Evolutionary conservation across 1,140 invertebrate genomes (phyloP).

Genomic region (Chionoecetes opilio): DNA sequence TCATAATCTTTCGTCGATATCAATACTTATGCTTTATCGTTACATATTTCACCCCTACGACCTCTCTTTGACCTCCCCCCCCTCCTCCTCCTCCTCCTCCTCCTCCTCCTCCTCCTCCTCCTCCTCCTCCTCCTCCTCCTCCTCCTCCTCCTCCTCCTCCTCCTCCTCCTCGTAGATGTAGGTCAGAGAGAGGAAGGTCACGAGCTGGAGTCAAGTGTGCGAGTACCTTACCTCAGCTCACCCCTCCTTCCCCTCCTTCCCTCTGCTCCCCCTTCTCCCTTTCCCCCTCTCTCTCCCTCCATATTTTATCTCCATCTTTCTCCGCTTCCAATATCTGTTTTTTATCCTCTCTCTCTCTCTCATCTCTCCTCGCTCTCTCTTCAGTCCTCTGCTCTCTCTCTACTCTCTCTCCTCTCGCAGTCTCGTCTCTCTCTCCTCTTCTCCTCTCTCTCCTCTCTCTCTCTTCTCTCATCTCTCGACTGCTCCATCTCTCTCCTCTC

Average conservation of each 20-base stretch:
- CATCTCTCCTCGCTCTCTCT: background rate
- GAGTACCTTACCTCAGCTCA: background rate
- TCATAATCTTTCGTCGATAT: no score
- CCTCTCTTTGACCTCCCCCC: background rate
- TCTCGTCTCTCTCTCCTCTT: no score
- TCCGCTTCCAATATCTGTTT: background rate
- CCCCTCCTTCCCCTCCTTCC: background rate
- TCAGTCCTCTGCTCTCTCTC: background rate
- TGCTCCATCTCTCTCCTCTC: no score
- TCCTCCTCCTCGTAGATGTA: background rate
- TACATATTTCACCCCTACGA: no score
- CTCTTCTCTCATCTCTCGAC: no score
- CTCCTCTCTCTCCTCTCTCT: no score
- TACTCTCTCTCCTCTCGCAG: no score
- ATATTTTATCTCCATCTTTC: background rate
- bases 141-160: slow-evolving; percentile 22
- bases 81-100: background rate
- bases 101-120: slow-evolving; percentile 23
- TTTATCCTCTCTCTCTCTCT: background rate
- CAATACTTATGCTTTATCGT: no score
- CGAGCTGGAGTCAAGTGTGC: background rate
- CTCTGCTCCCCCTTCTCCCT: background rate
- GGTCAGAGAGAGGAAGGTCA: background rate
- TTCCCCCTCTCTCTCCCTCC: background rate
- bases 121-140: slow-evolving; percentile 29